Evolutionary conservation across 2,113 vertebrate genomes (phyloP), one percentile per base, ranked within the genome.

Genomic region (Laterallus jamaicensis): DNA sequence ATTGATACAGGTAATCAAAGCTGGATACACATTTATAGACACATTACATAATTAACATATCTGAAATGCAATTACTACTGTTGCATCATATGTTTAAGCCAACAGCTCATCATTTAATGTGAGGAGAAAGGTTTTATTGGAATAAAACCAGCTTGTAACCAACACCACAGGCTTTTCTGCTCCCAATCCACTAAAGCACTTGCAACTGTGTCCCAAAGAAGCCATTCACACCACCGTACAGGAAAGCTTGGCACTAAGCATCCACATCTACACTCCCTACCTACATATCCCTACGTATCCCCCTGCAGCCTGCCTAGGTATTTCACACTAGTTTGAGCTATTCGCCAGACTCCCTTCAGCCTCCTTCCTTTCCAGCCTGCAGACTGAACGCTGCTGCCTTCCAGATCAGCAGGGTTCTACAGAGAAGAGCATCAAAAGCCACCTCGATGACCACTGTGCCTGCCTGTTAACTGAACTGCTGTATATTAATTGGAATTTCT

Each of bases 51-150:
- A 88, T 88, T 82, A 88, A 95, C 37, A 66, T 28, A 47, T 67
- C 56, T 55, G 59, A 91, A 91, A 91, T 79, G 87, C 42, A 71
- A 78, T 82, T 91, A 84, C 58, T 35, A 37, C 81, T 87, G 78
- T 31, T 79, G 39, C 63, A n/a, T 49, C 62, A 18, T 2, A 5
- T 5, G 58, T 15, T 71, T 32, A 35, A 79, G 67, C 28, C 84
- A 90, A 28, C 62, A 80, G 62, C 47, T 91, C 62, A 74, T 70
- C 63, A 21, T 54, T 81, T 50, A 47, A 47, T 60, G 68, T 54
- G 73, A 83, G 35, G 39, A 29, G 29, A 42, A 52, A 18, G n/a
- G 22, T 54, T 77, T 3, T 9, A 24, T 0, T 24, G 49, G 42
- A 31, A 50, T 49, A 9, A 58, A 89, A 37, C 29, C 15, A 62